A percentile compares a stretch with the other conserved stretches of the same genome.
Conservation (phyloP, 2,113 vertebrate genomes). For the Platysternon megacephalum region DNA sequence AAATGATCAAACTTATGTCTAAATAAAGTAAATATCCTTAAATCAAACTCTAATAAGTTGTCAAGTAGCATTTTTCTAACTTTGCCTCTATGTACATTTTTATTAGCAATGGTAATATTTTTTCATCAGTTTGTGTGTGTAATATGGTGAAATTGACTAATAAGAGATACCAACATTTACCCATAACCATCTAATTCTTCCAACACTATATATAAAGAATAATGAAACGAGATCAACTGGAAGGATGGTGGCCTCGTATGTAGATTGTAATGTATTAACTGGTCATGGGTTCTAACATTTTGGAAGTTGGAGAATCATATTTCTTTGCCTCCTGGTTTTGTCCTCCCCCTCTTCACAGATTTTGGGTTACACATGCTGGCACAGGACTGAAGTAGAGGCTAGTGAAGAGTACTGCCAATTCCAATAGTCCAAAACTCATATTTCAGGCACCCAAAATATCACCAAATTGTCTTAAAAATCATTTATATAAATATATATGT, state of each 20-base stretch:
- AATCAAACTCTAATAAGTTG: neutral
- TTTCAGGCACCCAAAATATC: neutral
- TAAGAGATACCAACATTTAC: neutral
- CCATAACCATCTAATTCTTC: neutral
- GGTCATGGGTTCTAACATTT: neutral
- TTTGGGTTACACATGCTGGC: neutral
- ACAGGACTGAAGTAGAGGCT: neutral
- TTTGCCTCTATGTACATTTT: neutral
- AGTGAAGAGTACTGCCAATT: neutral
- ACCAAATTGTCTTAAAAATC: neutral
- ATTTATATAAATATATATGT: neutral
- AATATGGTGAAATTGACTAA: neutral
- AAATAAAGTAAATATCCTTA: neutral
- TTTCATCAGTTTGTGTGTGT: neutral
- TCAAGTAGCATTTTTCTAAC: neutral
- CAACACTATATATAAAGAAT: neutral
- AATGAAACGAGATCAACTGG: slow-evolving; percentile 12
- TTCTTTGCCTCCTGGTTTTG: neutral
- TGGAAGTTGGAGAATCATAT: neutral
- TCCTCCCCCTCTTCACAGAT: neutral
- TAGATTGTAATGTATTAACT: neutral
- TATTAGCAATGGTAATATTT: neutral
- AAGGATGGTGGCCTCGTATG: neutral
- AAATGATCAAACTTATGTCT: neutral
- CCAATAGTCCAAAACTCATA: neutral